phyloP scores from a whole-genome alignment of 2,797 vertebrate genomes.

The Clarias fuscus region DNA sequence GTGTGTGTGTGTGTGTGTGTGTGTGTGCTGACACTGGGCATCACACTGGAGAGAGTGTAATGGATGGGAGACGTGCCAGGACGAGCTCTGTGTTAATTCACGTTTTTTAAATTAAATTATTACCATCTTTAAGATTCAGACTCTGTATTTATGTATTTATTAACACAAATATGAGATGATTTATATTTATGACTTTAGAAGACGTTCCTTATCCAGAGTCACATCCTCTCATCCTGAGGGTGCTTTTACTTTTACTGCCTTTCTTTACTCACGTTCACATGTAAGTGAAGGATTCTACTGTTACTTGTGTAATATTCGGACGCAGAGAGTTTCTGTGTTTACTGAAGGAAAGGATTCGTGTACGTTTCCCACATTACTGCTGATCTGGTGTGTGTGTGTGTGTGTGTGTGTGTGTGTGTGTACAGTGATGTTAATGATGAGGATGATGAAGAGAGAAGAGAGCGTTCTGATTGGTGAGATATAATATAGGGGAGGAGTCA shows the following conservation, averaged over 20 bases:
- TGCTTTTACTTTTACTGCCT: too few species aligned
- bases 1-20: constrained; percentile 28
- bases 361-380: neutral
- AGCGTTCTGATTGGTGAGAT: neutral
- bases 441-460: neutral
- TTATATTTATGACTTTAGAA: neutral
- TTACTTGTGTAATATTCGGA: too few species aligned
- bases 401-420: neutral
- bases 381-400: neutral
- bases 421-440: neutral
- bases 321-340: too few species aligned
- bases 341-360: too few species aligned
- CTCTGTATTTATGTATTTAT: too few species aligned
- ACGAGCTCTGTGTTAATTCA: constrained; percentile 31
- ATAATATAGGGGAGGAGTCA: too few species aligned
- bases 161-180: too few species aligned
- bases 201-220: too few species aligned
- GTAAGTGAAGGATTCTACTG: too few species aligned
- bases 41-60: constrained; percentile 63
- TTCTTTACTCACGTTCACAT: too few species aligned
- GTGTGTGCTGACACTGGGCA: constrained; percentile 47
- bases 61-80: constrained; percentile 64
- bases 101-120: constrained; percentile 4
- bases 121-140: neutral
- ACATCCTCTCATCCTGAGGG: too few species aligned